These are phyloP conservation scores for Gavialis gangeticus DNA, from an alignment of 2,113 vertebrate species.

Conservation along the genomic window DNA sequence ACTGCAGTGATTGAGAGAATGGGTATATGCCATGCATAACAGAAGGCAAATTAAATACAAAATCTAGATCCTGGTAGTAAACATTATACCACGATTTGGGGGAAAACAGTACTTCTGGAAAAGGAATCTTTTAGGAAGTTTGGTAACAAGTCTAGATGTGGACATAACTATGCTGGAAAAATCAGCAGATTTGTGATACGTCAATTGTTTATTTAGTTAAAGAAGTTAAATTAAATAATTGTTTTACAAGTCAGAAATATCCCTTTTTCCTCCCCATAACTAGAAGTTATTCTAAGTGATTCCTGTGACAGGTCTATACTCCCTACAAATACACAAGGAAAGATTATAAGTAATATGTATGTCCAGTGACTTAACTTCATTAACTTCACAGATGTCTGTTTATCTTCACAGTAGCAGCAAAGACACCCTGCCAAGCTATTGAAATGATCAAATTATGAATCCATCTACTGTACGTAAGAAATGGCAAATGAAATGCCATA, in stretches of 20 bases:
- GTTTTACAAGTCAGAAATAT: background rate
- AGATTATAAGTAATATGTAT: conserved; percentile 37
- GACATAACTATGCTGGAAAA: background rate
- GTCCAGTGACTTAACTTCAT: conserved; percentile 35
- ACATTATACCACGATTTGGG: background rate
- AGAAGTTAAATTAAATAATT: background rate
- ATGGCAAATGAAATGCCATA: conserved; percentile 38
- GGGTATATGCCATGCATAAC: background rate
- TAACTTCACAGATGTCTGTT: conserved; percentile 34
- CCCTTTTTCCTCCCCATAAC: background rate
- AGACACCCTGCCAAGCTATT: conserved; percentile 6
- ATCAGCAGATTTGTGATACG: background rate
- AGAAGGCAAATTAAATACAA: background rate
- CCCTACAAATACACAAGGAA: background rate
- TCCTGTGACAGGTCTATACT: conserved; percentile 19
- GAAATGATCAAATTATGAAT: conserved; percentile 39
- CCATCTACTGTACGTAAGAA: conserved; percentile 5
- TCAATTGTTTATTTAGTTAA: background rate
- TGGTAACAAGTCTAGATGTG: background rate
- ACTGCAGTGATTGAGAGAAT: background rate
- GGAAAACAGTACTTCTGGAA: background rate
- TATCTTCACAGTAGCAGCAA: conserved; percentile 42
- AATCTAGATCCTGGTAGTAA: background rate
- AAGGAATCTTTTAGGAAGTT: background rate
- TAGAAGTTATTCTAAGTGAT: background rate